Percentiles rank a stretch among this genome's conserved stretches.
Conservation (phyloP, 2,888 invertebrate species). For the Drosophila eohydei region DNA sequence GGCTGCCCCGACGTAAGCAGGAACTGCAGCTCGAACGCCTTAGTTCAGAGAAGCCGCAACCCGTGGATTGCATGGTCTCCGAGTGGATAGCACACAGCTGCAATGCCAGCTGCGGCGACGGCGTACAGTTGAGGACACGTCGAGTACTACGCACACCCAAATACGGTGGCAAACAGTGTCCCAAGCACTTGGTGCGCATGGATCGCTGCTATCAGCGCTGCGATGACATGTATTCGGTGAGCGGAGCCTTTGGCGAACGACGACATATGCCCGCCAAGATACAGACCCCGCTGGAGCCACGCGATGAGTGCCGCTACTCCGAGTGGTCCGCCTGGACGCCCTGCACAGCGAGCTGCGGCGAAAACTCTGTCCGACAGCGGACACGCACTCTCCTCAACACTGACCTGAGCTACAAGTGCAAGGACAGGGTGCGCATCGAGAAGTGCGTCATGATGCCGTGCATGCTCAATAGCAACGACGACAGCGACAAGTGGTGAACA, state of each 20-base stretch:
- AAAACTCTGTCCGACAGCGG: constrained; percentile 86
- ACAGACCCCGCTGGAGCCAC: constrained; percentile 40
- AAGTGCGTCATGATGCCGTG: constrained; percentile 84
- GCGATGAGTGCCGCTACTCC: constrained; percentile 87
- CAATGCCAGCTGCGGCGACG: constrained; percentile 86
- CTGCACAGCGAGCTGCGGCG: constrained; percentile 89
- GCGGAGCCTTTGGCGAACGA: constrained; percentile 61
- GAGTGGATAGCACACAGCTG: constrained; percentile 86
- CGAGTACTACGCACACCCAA: constrained; percentile 85
- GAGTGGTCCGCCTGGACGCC: constrained; percentile 90
- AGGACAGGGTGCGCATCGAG: constrained; percentile 83
- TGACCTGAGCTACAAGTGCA: constrained; percentile 82
- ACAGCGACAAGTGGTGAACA: constrained; percentile 66
- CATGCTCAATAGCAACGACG: constrained; percentile 77
- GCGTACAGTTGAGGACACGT: constrained; percentile 85
- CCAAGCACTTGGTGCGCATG: constrained; percentile 84
- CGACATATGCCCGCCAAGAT: constrained; percentile 52
- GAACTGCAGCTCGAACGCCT: constrained; percentile 73
- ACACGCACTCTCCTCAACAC: constrained; percentile 85
- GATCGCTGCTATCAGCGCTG: constrained; percentile 84
- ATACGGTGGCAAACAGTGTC: constrained; percentile 86
- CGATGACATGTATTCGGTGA: constrained; percentile 82
- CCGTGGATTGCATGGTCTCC: constrained; percentile 85
- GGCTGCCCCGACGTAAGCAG: constrained; percentile 75
- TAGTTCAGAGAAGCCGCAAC: constrained; percentile 57